Base-by-base conservation (phyloP, 1,140 invertebrate genomes). In the Meloidogyne exigua region DNA sequence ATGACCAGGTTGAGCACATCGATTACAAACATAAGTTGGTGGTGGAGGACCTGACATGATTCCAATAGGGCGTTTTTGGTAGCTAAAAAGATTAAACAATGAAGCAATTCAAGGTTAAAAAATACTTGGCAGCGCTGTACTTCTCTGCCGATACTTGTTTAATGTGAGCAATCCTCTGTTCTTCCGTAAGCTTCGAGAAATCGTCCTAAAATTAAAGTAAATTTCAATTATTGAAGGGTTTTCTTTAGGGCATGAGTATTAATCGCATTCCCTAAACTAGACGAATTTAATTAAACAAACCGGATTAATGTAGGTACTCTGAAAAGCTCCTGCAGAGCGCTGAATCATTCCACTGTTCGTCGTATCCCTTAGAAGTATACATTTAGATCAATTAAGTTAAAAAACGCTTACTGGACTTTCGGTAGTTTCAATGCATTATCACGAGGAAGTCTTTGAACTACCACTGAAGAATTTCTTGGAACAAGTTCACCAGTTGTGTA, bases 161-260 rank as follows among this genome's bases (percentile, higher is more conserved):
- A 93, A 98, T 96, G 78, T 94, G 94, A 87, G 92, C 92, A 84
- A 99, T 95, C 89, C 97, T 97, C 86, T 98, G 95, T 85, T 96
- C 94, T 90, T 99, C 96, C 36, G 93, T 93, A 89, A 96, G 92
- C 88, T 91, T 92, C 26, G 93, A 92, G 78, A 97, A 90, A 90
- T 97, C 95, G 66, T 93, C 91, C 76, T 91, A 76, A 75, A 84
- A 81, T 5, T 69, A 21, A 0, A n/a, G 2, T 25, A 75, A 39
- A 70, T 39, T 80, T 44, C 7, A 32, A 49, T 76, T n/a, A n/a
- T n/a, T n/a, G n/a, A n/a, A n/a, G n/a, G n/a, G n/a, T n/a, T n/a
- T n/a, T n/a, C n/a, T n/a, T n/a, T n/a, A n/a, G n/a, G n/a, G n/a
- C n/a, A n/a, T n/a, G n/a, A n/a, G n/a, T n/a, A n/a, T n/a, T n/a